Percentiles rank a stretch among this genome's conserved stretches.
Evolutionary conservation across 2,113 vertebrate species (phyloP).

Genomic region (Tringa solitaria): DNA sequence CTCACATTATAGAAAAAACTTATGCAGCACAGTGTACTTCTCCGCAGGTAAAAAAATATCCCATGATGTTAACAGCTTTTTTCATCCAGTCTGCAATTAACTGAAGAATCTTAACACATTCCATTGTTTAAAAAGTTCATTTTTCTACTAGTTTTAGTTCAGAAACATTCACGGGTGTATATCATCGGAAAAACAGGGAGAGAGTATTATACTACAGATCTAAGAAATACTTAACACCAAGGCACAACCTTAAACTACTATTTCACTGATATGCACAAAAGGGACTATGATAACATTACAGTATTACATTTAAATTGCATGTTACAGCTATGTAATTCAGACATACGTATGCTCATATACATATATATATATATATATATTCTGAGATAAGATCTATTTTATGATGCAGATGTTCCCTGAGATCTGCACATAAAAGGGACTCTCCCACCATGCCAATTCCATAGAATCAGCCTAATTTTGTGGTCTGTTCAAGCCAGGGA

Average conservation of each 20-base stretch:
- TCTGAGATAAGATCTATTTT: not conserved
- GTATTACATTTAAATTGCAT: not conserved
- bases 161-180: not conserved
- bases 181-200: not conserved
- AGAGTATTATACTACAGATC: not conserved
- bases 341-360: not conserved
- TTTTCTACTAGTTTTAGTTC: not conserved
- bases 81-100: not conserved
- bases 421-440: not conserved
- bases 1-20: not conserved
- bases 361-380: not conserved
- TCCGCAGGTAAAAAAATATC: not conserved
- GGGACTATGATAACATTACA: not conserved
- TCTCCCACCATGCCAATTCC: not conserved
- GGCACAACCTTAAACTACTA: not conserved
- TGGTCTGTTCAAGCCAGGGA: not conserved
- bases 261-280: not conserved
- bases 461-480: not conserved
- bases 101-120: not conserved
- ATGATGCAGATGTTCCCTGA: not conserved
- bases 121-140: not conserved
- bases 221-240: not conserved
- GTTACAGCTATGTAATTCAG: not conserved
- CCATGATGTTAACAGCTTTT: not conserved
- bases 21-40: not conserved